These are phyloP conservation scores for Coleophora flavipennella DNA, from an alignment of 2,888 invertebrate genomes.

Conservation along the genomic window DNA sequence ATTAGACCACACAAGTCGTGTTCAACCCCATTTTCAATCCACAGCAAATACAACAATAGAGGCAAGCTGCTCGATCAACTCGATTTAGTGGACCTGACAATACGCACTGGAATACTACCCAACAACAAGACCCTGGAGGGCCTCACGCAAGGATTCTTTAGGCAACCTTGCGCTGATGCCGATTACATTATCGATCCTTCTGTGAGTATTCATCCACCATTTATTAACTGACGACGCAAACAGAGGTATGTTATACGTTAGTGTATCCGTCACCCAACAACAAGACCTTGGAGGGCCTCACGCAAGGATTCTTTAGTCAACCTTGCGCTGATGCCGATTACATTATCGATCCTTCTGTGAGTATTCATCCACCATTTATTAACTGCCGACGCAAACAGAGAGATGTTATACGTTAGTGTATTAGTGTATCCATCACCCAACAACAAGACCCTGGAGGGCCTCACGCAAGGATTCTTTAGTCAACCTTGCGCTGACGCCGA, in stretches of 20 bases:
- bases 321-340: conserved; percentile 27
- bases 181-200: conserved; percentile 32
- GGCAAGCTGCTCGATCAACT: conserved; percentile 24
- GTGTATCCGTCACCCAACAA: too few relatives aligned
- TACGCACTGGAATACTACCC: conserved; percentile 28
- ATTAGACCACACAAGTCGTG: too few relatives aligned
- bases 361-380: background rate
- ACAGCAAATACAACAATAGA: conserved; percentile 18
- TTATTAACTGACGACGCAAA: background rate
- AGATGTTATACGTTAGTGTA: too few relatives aligned
- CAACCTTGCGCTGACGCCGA: conserved; percentile 31
- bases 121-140: conserved; percentile 33
- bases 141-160: conserved; percentile 29
- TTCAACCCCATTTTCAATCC: too few relatives aligned
- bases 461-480: conserved; percentile 30
- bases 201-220: conserved; percentile 16
- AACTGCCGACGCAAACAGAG: too few relatives aligned
- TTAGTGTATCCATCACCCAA: too few relatives aligned
- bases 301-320: conserved; percentile 31
- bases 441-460: conserved; percentile 32
- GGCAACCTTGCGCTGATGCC: conserved; percentile 27
- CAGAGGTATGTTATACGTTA: too few relatives aligned
- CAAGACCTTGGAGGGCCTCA: conserved; percentile 32
- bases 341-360: conserved; percentile 32
- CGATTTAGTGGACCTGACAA: conserved; percentile 22